Percentiles rank a stretch among this genome's conserved stretches.
Conservation (phyloP, 1,140 invertebrate genomes). For the Papilio aristodemus region DNA sequence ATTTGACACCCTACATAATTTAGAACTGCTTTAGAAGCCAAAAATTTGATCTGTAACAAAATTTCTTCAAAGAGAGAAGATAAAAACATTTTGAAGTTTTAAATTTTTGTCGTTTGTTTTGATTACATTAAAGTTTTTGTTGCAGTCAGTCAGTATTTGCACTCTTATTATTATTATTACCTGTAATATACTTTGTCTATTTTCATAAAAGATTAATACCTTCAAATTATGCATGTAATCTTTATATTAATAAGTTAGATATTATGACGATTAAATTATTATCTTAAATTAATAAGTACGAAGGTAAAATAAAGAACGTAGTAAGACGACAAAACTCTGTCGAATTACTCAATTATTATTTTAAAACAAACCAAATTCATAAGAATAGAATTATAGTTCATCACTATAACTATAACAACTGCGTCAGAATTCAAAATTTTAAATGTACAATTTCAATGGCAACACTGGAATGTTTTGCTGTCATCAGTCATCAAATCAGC, state of each 20-base stretch:
- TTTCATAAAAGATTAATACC: too few species aligned
- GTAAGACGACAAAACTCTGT: too few species aligned
- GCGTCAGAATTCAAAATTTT: neutral
- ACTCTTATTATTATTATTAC: neutral
- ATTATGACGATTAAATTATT: too few species aligned
- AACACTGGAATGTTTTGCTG: conserved; percentile 67
- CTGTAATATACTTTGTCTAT: neutral
- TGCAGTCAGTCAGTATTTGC: conserved; percentile 30
- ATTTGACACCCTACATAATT: conserved; percentile 78
- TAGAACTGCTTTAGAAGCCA: conserved; percentile 71
- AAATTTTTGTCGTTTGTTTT: conserved; percentile 51
- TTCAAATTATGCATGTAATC: too few species aligned
- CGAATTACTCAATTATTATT: too few species aligned
- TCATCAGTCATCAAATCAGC: conserved; percentile 78
- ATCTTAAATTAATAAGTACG: too few species aligned
- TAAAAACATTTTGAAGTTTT: conserved; percentile 76
- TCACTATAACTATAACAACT: too few species aligned
- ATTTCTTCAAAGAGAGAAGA: conserved; percentile 77
- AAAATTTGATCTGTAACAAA: conserved; percentile 71
- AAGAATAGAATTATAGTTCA: too few species aligned
- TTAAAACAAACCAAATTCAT: too few species aligned
- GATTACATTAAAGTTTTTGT: conserved; percentile 5
- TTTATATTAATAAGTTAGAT: too few species aligned
- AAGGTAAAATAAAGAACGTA: too few species aligned
- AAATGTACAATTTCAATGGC: conserved; percentile 35